These are phyloP conservation scores for Sussaba pulchella DNA, from an alignment of 2,888 invertebrate genomes.

Conservation along the genomic window DNA sequence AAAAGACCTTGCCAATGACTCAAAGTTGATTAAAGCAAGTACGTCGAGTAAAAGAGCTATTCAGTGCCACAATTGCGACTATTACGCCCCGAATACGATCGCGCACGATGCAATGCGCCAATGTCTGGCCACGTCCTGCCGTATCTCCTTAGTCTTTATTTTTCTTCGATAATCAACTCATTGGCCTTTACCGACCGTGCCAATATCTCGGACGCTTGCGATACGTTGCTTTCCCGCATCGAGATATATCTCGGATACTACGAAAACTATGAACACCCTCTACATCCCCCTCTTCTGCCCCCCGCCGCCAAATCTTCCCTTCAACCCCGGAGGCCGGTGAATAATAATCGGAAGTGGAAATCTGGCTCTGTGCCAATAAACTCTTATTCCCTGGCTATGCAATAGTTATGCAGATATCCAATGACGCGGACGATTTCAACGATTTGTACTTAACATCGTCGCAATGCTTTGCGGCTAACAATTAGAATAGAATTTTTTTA, in stretches of 20 bases:
- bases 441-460: constrained; percentile 12
- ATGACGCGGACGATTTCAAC: not conserved
- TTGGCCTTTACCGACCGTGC: not conserved
- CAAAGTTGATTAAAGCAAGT: too few species aligned
- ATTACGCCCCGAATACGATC: not conserved
- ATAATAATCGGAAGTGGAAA: constrained; percentile 80
- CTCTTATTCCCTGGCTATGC: constrained; percentile 38
- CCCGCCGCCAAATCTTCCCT: too few species aligned
- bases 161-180: not conserved
- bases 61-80: too few species aligned
- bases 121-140: not conserved
- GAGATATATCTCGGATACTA: constrained; percentile 14
- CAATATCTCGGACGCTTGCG: not conserved
- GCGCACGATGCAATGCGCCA: not conserved
- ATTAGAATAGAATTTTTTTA: too few species aligned
- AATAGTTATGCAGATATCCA: constrained; percentile 33
- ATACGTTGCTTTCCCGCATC: not conserved
- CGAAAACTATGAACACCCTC: not conserved
- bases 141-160: not conserved
- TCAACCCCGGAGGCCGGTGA: constrained; percentile 74
- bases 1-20: too few species aligned
- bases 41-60: too few species aligned
- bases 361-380: constrained; percentile 77
- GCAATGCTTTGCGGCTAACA: too few species aligned
- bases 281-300: too few species aligned